A percentile compares a stretch with the other conserved stretches of the same genome.
Conservation (phyloP, 92 coral and sea anemone species). For the Porites divaricata region DNA sequence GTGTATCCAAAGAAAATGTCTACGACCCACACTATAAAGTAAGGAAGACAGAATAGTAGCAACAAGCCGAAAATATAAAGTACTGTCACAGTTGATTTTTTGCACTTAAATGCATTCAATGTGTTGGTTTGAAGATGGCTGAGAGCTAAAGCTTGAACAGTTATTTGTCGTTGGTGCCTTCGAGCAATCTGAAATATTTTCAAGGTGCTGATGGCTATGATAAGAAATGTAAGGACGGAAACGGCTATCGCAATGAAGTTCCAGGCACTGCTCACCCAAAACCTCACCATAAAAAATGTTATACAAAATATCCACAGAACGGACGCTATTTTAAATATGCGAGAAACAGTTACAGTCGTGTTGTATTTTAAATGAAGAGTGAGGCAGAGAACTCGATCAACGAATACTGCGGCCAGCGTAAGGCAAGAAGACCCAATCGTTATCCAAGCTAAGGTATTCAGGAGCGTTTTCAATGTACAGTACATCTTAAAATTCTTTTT, state of each 20-base stretch:
- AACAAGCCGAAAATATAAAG: constrained; percentile 23
- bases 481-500: not conserved
- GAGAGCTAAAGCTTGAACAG: not conserved
- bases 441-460: constrained; percentile 16
- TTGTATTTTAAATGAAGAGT: constrained; percentile 35
- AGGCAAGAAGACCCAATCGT: constrained; percentile 32
- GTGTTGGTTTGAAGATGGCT: not conserved
- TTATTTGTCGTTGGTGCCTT: constrained; percentile 10
- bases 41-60: constrained; percentile 32
- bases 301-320: constrained; percentile 13
- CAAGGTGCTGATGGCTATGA: not conserved
- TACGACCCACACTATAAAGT: not conserved
- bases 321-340: constrained; percentile 4
- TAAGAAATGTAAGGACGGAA: not conserved
- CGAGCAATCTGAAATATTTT: constrained; percentile 34
- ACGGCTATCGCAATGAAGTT: constrained; percentile 8
- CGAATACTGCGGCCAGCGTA: constrained; percentile 20
- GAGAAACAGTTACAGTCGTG: constrained; percentile 18
- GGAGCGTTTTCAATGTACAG: constrained; percentile 11
- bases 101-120: not conserved
- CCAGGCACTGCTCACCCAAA: constrained; percentile 26
- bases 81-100: constrained; percentile 25
- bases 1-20: constrained; percentile 18
- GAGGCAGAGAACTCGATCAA: constrained; percentile 43
- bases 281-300: constrained; percentile 6